These are phyloP conservation scores for Chloroceryle inda DNA, from an alignment of 2,797 vertebrate species.

Conservation along the genomic window DNA sequence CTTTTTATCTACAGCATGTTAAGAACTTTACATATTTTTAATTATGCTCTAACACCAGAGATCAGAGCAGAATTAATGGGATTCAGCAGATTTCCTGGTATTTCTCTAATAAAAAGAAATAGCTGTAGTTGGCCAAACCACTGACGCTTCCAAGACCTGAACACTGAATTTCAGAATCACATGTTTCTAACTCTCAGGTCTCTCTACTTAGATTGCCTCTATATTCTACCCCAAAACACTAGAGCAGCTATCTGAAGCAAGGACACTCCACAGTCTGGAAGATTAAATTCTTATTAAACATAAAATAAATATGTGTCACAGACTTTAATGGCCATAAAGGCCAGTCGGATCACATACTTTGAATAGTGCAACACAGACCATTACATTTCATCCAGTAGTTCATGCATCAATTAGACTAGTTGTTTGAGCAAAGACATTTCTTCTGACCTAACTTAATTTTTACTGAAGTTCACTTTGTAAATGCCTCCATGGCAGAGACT, in stretches of 20 bases:
- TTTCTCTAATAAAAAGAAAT: neutral
- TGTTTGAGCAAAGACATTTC: neutral
- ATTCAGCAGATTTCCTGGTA: neutral
- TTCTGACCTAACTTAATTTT: neutral
- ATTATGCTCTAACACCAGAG: neutral
- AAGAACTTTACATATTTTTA: neutral
- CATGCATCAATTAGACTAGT: neutral
- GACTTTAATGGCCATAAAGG: neutral
- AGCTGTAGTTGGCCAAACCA: neutral
- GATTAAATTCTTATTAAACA: neutral
- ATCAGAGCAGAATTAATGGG: neutral
- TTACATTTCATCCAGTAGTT: neutral
- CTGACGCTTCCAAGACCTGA: neutral
- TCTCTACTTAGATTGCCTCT: neutral
- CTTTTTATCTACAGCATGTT: neutral
- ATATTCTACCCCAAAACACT: neutral
- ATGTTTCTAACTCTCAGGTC: neutral
- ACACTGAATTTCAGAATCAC: rapidly evolving
- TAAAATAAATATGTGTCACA: neutral
- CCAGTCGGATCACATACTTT: neutral
- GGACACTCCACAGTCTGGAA: neutral
- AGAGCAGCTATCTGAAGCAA: neutral
- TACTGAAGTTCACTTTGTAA: neutral
- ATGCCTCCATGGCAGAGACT: neutral
- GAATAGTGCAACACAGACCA: neutral